Percentiles rank a stretch among this genome's conserved stretches.
phyloP scores from a whole-genome alignment of 2,113 vertebrate species.

The Tetrax tetrax region DNA sequence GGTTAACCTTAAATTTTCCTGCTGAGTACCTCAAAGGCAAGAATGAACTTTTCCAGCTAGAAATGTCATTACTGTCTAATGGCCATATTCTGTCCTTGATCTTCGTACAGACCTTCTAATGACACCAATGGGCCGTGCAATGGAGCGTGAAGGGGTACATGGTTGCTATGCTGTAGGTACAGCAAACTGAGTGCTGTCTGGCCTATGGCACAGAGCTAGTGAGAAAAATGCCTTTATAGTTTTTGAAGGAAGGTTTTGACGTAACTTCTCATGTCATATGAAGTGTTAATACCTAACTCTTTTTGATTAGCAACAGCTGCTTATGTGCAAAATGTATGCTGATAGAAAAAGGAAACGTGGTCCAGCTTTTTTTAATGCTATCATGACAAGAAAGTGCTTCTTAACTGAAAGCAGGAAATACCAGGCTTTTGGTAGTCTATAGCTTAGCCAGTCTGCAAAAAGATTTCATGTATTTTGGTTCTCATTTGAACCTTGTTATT shows the following conservation, averaged over 20 bases:
- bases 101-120: background rate
- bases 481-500: background rate
- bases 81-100: background rate
- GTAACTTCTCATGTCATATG: background rate
- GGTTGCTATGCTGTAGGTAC: background rate
- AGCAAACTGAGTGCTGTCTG: background rate
- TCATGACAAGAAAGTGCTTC: background rate
- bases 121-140: background rate
- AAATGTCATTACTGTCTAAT: background rate
- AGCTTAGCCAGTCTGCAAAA: background rate
- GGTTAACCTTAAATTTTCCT: background rate
- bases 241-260: background rate
- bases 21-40: background rate
- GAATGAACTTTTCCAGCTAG: background rate
- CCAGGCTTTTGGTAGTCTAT: background rate
- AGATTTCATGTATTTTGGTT: background rate
- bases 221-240: background rate
- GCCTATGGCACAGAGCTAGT: background rate
- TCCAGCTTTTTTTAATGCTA: background rate
- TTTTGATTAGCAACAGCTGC: background rate
- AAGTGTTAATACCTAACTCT: background rate
- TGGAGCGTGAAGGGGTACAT: background rate
- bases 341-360: background rate
- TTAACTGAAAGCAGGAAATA: background rate
- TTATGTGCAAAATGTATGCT: background rate